These are phyloP conservation scores for Lepidocolaptes lacrymiger DNA, from an alignment of 2,797 vertebrate genomes.

Conservation along the genomic window DNA sequence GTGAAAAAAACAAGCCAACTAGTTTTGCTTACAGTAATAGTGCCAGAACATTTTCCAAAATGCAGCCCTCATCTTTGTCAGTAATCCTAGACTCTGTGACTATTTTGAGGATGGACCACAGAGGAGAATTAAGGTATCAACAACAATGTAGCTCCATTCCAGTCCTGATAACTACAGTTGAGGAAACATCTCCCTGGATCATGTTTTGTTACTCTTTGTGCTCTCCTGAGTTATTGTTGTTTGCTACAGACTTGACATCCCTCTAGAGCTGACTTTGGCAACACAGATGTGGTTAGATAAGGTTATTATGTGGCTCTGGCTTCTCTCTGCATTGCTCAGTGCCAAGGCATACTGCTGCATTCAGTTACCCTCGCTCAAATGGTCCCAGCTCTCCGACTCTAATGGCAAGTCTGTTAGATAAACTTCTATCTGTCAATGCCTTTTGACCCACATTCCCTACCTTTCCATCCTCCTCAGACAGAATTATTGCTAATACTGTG, in stretches of 20 bases:
- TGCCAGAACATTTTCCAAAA: not conserved
- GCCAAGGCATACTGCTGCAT: not conserved
- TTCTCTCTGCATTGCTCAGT: not conserved
- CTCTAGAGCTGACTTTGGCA: not conserved
- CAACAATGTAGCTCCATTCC: not conserved
- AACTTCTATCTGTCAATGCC: not conserved
- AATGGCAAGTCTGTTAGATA: not conserved
- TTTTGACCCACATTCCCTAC: not conserved
- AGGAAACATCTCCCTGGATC: not conserved
- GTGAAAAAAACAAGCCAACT: not conserved
- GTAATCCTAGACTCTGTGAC: not conserved
- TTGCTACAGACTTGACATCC: not conserved
- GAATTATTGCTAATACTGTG: not conserved
- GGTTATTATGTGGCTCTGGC: not conserved
- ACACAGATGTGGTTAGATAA: not conserved
- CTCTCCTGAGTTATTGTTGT: fast-evolving
- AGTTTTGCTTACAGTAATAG: not conserved
- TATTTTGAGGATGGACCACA: not conserved
- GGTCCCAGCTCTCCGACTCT: not conserved
- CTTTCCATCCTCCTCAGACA: not conserved
- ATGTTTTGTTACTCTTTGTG: not conserved
- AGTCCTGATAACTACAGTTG: not conserved
- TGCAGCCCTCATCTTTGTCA: not conserved
- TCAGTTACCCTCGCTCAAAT: not conserved
- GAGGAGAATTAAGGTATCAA: not conserved